Evolutionary conservation across 2,888 invertebrate species (phyloP), one percentile per base, ranked within the genome.

Genomic region (Luperina testacea): DNA sequence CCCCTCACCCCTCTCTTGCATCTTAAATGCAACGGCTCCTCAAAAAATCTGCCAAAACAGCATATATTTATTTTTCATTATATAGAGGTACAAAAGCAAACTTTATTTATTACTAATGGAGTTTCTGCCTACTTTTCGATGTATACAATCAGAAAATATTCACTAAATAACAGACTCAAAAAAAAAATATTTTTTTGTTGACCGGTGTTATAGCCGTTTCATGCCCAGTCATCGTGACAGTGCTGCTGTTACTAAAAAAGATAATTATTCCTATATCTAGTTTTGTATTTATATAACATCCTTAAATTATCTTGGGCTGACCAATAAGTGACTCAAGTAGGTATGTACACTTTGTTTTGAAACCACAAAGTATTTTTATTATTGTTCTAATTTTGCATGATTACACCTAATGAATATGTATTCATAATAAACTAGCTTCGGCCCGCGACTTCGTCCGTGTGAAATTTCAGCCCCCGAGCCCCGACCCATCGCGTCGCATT

Each of bases 261-360:
- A 80, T 83, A 74, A 84, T 87, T 80, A 64, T 78, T 63, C 69
- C 38, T 63, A 42, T 75, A 67, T 71, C 64, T 80, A 72, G 71
- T 71, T 89, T 61, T 59, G 59, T 81, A 73, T 82, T 77, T 82
- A 89, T 61, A 65, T 86, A 77, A 77, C 76, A 51, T 75, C 68
- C 67, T 80, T 72, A 68, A 67, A 72, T 75, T 78, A 86, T 88
- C 87, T 77, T 74, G 20, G 32, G 61, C 71, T 88, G 81, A 89
- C 68, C 88, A 88, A 88, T 82, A 53, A 70, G 67, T 89, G 90
- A 88, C 75, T 88, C 82, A 89, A 83, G 70, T 71, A 64, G 64
- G 68, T 38, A 2, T 38, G 38, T 59, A 77, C 27, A 77, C 73
- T 51, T 78, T 67, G 72, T 89, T 45, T 27, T 79, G 17, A 72